A percentile compares a stretch with the other conserved stretches of the same genome.
Conservation (phyloP, 92 coral and sea anemone genomes). For the Epizoanthus scotinus region DNA sequence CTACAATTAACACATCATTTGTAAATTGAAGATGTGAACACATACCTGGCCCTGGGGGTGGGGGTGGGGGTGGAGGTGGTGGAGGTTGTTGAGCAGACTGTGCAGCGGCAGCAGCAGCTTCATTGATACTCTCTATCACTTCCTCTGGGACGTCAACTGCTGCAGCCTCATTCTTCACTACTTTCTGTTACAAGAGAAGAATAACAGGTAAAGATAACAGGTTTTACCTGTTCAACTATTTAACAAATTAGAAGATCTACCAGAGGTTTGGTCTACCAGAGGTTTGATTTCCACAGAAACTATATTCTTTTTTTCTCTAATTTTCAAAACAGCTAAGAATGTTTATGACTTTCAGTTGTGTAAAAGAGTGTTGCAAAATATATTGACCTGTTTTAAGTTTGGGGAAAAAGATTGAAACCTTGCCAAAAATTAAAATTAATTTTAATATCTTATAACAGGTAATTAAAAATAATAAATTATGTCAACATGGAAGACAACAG, state of each 20-base stretch:
- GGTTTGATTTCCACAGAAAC: not conserved
- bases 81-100: conserved; percentile 68
- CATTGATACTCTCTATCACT: conserved; percentile 73
- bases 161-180: conserved; percentile 84
- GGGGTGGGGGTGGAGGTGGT: conserved; percentile 76
- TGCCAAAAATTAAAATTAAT: too few species aligned
- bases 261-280: too few species aligned
- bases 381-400: too few species aligned
- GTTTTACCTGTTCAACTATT: not conserved
- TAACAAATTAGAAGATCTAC: too few species aligned
- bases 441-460: too few species aligned
- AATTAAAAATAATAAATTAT: too few species aligned
- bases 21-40: not conserved
- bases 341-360: not conserved
- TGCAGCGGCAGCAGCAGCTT: conserved; percentile 86
- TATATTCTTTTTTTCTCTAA: not conserved
- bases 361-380: not conserved
- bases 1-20: too few species aligned
- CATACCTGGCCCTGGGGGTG: conserved; percentile 64
- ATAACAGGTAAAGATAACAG: not conserved
- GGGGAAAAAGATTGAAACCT: too few species aligned
- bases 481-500: too few species aligned
- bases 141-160: conserved; percentile 79
- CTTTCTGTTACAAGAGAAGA: conserved; percentile 54
- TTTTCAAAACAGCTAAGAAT: not conserved